Evolutionary conservation across 2,113 vertebrate species (phyloP), one percentile per base, ranked within the genome.

Genomic region (Neoarius graeffei): DNA sequence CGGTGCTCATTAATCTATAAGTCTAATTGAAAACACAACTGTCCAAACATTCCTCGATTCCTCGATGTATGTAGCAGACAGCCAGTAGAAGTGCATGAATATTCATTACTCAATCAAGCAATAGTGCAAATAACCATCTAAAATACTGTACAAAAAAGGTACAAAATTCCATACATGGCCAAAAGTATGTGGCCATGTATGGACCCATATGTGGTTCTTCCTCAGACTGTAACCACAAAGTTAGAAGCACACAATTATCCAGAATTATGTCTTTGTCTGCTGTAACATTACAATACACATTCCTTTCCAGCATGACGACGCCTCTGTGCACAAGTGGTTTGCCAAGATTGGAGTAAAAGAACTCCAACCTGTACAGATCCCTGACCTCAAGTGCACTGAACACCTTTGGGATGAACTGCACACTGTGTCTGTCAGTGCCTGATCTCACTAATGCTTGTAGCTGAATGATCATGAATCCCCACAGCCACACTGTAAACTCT

Each of bases 1-100:
- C 83, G 30, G 52, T 23, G 59, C 74, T 85, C 67, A 85, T 85
- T 85, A 56, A 71, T 84, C 52, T 73, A 35, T 82, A 62, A 73
- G 52, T 25, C 30, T 42, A 20, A 85, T 73, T 59, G 10, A 57
- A 59, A 85, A 85, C 83, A 73, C 69, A 25, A 85, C n/a, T 73
- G 64, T 73, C 66, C 30, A 59, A 73, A 77, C 84, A 76, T 48
- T 82, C 56, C 57, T 42, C 25, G 23, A 77, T 62, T 50, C 19
- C 57, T 62, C 5, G 6, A 50, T 85, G 57, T 54, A 30, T 86
- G 35, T 48, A 67, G 19, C 57, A 42, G 57, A 60, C 20, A 62
- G 19, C 57, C 1, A 8, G 17, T 13, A 23, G 57, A 48, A 62
- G 30, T 20, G 1, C 57, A 81, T 9, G 19, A 14, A 82, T 14